Percentiles rank a stretch among this genome's conserved stretches.
These are phyloP conservation scores for Salmo trutta DNA, from an alignment of 2,797 vertebrate genomes.

Conservation along the genomic window DNA sequence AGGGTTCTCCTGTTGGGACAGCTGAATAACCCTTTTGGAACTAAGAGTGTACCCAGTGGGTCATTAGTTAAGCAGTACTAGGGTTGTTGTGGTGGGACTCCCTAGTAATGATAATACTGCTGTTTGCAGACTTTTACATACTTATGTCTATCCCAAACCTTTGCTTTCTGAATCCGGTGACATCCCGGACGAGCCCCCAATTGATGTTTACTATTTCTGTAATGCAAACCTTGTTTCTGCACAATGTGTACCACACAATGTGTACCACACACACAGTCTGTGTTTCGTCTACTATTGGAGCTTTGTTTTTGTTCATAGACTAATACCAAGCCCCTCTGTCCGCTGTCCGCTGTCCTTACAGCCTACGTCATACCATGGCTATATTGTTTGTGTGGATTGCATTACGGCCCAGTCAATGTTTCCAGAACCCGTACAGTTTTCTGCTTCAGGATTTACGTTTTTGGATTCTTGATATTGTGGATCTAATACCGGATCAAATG, in stretches of 20 bases:
- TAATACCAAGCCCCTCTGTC: neutral
- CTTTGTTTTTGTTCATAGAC: constrained; percentile 10
- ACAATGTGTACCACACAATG: neutral
- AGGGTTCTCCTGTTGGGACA: no score
- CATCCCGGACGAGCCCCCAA: neutral
- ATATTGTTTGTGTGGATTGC: no score
- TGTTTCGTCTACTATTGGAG: constrained; percentile 13
- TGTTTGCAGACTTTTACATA: neutral
- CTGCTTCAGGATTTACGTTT: neutral
- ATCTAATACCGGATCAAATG: neutral
- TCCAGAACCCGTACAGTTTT: neutral
- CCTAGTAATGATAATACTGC: neutral
- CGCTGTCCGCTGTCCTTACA: no score
- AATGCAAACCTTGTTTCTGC: neutral
- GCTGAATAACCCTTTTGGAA: no score
- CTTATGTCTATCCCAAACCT: neutral
- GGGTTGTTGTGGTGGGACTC: neutral
- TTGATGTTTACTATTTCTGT: neutral
- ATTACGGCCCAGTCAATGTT: no score
- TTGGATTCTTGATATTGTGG: neutral
- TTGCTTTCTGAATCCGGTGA: neutral
- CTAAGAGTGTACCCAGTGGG: neutral
- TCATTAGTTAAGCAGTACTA: neutral
- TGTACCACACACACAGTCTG: constrained; percentile 4
- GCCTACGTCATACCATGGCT: no score